Percentiles rank a stretch among this genome's conserved stretches.
These are phyloP conservation scores for Alexandromys fortis DNA, from an alignment of 2,113 vertebrate species.

Conservation along the genomic window DNA sequence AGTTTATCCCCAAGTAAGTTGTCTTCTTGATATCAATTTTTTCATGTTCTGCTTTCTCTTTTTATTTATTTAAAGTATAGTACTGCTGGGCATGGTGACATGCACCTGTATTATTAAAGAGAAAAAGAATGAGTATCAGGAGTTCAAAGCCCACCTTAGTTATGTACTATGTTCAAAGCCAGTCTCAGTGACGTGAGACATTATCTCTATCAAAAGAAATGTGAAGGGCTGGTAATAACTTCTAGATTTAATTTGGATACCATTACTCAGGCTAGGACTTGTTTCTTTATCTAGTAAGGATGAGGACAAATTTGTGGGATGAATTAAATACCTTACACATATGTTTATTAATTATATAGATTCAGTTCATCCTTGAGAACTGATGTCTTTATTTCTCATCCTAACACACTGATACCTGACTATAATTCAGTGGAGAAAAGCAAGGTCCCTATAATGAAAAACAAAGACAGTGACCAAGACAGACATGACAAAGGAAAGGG, in stretches of 20 bases:
- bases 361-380: background rate
- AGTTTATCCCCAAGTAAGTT: background rate
- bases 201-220: background rate
- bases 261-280: background rate
- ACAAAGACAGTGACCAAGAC: background rate
- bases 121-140: background rate
- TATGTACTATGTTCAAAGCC: background rate
- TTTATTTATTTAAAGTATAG: background rate
- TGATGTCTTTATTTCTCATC: background rate
- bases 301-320: background rate
- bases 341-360: background rate
- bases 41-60: background rate
- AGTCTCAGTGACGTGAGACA: background rate
- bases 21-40: background rate
- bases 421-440: background rate
- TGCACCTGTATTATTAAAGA: background rate
- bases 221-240: background rate
- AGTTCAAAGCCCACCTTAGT: background rate
- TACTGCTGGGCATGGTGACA: background rate
- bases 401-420: background rate
- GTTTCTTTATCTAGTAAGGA: background rate
- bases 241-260: background rate
- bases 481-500: background rate
- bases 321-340: background rate
- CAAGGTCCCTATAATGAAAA: background rate